Base-by-base conservation (phyloP, 2,888 invertebrate genomes). In the Nasonovia ribisnigri region DNA sequence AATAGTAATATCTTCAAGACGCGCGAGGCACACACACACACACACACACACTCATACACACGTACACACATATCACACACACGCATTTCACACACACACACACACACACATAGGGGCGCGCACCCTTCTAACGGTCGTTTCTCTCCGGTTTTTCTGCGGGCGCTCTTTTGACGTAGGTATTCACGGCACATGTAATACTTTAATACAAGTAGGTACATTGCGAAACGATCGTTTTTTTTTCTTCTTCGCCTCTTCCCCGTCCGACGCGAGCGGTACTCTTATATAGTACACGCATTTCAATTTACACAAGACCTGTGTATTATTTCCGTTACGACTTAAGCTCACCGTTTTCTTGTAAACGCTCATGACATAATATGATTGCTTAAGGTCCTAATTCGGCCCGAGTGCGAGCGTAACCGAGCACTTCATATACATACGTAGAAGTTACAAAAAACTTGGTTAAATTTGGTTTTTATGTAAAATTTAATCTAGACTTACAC, bases 91-190 rank as follows among this genome's bases (percentile, higher is more conserved):
- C 3, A n/a, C 13, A 67, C 16, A n/a, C 11, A 43, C 57, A 54
- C 20, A 88, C n/a, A 90, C 67, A 20, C 26, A n/a, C 67, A 92
- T 84, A 86, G 93, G 93, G 90, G 93, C 60, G 42, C 90, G 84
- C 93, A 93, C 93, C 93, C 93, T 93, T 90, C 93, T 93, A 93
- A 93, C 93, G 93, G 93, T 93, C 93, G 89, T 93, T 93, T 93
- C 90, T 46, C 77, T 77, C 36, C 77, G 51, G 67, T 92, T 88
- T 92, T 92, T 93, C 93, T 93, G 93, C 93, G 93, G 93, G 93
- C 86, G n/a, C 90, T 86, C 86, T 93, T 91, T 46, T 46, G 57
- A 93, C 93, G 92, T 36, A 36, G 36, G 36, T 77, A 67, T 67
- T 36, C 11, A 60, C 36, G 16, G 36, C 2, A 16, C 20, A 2